Evolutionary conservation across 1,140 invertebrate genomes (phyloP).

Genomic region (Solen grandis): DNA sequence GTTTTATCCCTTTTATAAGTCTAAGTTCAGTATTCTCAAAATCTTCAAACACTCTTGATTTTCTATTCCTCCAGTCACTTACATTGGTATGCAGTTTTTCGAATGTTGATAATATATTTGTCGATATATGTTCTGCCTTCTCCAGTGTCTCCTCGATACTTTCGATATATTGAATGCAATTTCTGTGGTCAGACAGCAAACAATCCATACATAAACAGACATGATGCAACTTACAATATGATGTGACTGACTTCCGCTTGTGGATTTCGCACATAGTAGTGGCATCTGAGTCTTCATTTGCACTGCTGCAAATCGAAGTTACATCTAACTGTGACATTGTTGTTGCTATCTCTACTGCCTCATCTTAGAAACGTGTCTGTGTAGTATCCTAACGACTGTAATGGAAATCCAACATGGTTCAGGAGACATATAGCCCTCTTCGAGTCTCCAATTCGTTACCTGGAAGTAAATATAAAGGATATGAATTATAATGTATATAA

Average conservation of each 20-base stretch:
- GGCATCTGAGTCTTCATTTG: too few species aligned
- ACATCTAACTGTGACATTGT: too few species aligned
- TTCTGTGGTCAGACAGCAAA: constrained; percentile 1
- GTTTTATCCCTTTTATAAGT: constrained; percentile 11
- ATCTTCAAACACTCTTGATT: background rate
- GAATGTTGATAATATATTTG: background rate
- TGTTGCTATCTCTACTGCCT: too few species aligned
- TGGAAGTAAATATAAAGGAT: too few species aligned
- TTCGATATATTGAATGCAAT: constrained; percentile 6
- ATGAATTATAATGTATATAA: too few species aligned
- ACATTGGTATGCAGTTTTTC: background rate
- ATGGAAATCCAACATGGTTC: too few species aligned
- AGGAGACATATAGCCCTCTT: too few species aligned
- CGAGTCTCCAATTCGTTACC: too few species aligned
- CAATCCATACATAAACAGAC: constrained; percentile 10
- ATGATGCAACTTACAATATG: constrained; percentile 21
- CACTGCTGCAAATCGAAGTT: too few species aligned
- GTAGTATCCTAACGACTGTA: too few species aligned
- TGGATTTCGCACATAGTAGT: too few species aligned
- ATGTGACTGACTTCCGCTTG: background rate
- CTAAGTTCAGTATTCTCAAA: background rate
- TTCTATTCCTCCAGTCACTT: background rate
- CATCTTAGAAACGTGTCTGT: too few species aligned
- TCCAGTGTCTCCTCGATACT: background rate
- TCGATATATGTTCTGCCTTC: background rate